Percentiles rank a stretch among this genome's conserved stretches.
These are phyloP conservation scores for Scotopteryx bipunctaria DNA, from an alignment of 2,888 invertebrate species.

Conservation along the genomic window DNA sequence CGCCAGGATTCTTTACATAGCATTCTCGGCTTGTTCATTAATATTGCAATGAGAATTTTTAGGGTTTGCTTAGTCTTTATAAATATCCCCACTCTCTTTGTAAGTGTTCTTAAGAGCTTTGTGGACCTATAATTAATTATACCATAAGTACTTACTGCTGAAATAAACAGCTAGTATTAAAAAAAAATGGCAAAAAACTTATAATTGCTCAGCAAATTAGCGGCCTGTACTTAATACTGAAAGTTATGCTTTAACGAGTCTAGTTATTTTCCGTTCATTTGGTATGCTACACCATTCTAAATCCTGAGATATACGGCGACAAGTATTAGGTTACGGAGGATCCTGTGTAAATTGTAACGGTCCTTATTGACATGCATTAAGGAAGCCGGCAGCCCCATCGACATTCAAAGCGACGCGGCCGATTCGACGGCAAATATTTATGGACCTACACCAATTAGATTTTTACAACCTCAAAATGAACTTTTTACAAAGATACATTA, in stretches of 20 bases:
- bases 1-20: constrained; percentile 23
- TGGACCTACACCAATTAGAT: constrained; percentile 71
- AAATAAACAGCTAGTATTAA: too few relatives aligned
- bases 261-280: constrained; percentile 31
- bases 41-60: constrained; percentile 6
- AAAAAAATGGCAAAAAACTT: too few relatives aligned
- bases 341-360: constrained; percentile 60
- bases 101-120: not conserved
- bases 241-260: not conserved
- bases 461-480: constrained; percentile 69
- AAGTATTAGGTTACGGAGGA: constrained; percentile 56
- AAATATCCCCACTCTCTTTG: not conserved
- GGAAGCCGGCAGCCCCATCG: constrained; percentile 60
- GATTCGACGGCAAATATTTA: constrained; percentile 70
- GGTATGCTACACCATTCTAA: constrained; percentile 39
- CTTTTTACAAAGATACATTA: constrained; percentile 72
- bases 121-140: too few relatives aligned
- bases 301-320: constrained; percentile 56
- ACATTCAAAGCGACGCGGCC: constrained; percentile 61
- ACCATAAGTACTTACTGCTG: too few relatives aligned
- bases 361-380: constrained; percentile 75
- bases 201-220: too few relatives aligned
- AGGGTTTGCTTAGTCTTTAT: not conserved
- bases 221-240: too few relatives aligned
- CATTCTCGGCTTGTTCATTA: constrained; percentile 2